These are phyloP conservation scores for Diplazon laetatorius DNA, from an alignment of 2,888 invertebrate species.

Conservation along the genomic window DNA sequence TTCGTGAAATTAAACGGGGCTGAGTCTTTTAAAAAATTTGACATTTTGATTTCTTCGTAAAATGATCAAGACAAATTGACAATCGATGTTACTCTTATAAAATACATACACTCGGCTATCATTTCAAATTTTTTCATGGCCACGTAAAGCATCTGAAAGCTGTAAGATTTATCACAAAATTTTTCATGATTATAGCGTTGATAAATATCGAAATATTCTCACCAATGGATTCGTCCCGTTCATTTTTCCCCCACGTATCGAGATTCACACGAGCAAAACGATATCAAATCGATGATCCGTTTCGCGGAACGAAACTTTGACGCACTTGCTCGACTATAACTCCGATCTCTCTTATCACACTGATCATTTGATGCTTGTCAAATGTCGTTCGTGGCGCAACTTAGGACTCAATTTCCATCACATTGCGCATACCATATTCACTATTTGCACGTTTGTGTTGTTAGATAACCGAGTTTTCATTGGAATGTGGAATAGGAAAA, in stretches of 20 bases:
- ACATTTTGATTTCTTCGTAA: no score
- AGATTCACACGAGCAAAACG: background rate
- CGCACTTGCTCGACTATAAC: constrained; percentile 8
- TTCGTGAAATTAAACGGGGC: no score
- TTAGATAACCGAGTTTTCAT: background rate
- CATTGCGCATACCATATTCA: background rate
- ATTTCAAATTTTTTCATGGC: no score
- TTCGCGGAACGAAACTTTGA: background rate
- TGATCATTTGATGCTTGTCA: constrained; percentile 18
- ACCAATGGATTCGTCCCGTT: background rate
- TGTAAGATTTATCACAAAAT: no score
- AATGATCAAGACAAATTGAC: no score
- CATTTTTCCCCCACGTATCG: background rate
- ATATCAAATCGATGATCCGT: constrained; percentile 15
- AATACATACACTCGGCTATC: no score
- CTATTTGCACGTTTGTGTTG: background rate
- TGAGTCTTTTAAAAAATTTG: no score
- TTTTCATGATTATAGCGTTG: background rate
- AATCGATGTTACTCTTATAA: no score
- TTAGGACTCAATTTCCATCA: constrained; percentile 11
- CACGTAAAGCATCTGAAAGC: no score
- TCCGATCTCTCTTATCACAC: constrained; percentile 23
- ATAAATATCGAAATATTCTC: background rate
- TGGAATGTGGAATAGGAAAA: background rate
- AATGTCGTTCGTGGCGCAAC: constrained; percentile 4